Base-by-base conservation (phyloP, 1,140 invertebrate species). In the Drosophila setifemur region DNA sequence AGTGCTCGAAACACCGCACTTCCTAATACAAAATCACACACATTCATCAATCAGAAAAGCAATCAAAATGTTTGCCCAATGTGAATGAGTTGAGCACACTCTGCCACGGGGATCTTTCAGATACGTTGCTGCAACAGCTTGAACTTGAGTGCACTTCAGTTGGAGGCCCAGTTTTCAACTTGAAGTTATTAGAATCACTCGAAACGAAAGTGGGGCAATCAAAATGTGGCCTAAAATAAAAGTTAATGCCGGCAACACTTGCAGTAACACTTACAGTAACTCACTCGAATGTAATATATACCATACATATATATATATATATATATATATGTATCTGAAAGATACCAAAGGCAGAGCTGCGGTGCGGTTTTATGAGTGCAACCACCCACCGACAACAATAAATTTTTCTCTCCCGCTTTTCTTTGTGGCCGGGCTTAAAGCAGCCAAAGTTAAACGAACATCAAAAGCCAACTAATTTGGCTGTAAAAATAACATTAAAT, bases 401-500 rank as follows among this genome's bases (percentile, higher is more conserved):
- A 83, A 78, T 83, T 58, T 40, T 25, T 37, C 4, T 7, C 50
- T 35, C n/a, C 55, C 33, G 37, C 21, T 12, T 52, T 49, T 6
- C 14, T 14, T 54, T 61, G 28, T 47, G 57, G 47, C 18, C 55
- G 53, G 70, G 64, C 58, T 66, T 82, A 61, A 74, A 53, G 58
- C 74, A 48, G 50, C 35, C 39, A 60, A 86, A 75, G 81, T 76
- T 81, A 73, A 85, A 58, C 55, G 75, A 60, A 85, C 81, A 85
- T 85, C 81, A 85, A 85, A 85, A 85, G 81, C 71, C 81, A 85
- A 85, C 81, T 85, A 85, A 85, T 85, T 85, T 85, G 81, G 72
- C 81, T 85, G 81, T 85, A 85, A 86, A 85, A 85, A 85, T 86
- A 85, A 85, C 72, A 85, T 85, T 85, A 85, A 85, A 86, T 85